These are phyloP conservation scores for Serilophus lunatus DNA, from an alignment of 2,113 vertebrate species.

Conservation along the genomic window DNA sequence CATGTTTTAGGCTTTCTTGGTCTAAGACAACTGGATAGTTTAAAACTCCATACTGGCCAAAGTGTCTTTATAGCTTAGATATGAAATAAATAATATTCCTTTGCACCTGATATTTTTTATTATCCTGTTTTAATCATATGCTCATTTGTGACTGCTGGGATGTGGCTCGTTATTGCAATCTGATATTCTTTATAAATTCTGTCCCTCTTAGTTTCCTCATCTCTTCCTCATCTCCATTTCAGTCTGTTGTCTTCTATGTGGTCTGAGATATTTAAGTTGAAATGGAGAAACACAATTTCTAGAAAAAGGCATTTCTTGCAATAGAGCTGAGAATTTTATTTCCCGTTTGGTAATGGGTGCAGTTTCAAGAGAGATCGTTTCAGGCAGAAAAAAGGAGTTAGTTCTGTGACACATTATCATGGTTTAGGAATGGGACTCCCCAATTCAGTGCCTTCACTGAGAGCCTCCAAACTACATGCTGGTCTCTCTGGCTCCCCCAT, in stretches of 20 bases:
- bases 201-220: neutral
- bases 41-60: neutral
- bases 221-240: neutral
- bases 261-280: neutral
- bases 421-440: neutral
- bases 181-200: neutral
- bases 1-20: neutral
- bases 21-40: neutral
- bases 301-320: neutral
- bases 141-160: neutral
- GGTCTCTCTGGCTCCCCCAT: neutral
- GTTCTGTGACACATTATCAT: neutral
- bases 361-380: neutral
- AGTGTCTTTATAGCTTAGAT: neutral
- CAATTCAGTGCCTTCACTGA: neutral
- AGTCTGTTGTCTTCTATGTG: neutral
- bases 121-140: neutral
- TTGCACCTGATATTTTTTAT: neutral
- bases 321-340: neutral
- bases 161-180: neutral
- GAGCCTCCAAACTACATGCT: neutral
- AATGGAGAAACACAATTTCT: neutral
- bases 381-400: neutral
- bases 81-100: neutral
- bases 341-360: neutral